Percentiles rank a stretch among this genome's conserved stretches.
Evolutionary conservation across 2,113 vertebrate species (phyloP).

Genomic region (Myiozetetes cayanensis): DNA sequence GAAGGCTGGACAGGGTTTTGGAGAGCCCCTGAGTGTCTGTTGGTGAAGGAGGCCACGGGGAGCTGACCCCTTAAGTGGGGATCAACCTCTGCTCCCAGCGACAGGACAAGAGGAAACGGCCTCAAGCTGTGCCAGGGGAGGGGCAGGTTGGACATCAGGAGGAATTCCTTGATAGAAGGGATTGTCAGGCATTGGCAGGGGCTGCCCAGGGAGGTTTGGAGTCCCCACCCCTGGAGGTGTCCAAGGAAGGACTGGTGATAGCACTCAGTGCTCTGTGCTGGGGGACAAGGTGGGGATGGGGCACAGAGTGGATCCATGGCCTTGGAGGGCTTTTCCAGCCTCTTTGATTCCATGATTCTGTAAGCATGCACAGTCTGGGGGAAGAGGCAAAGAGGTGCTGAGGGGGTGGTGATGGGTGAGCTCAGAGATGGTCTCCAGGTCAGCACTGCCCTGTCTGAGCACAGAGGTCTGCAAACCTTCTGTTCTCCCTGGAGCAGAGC

Average conservation of each 20-base stretch:
- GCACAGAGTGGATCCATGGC: fast-evolving
- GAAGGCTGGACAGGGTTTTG: neutral
- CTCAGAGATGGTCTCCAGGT: neutral
- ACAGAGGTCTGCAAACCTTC: neutral
- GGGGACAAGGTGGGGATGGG: neutral
- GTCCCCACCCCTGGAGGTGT: neutral
- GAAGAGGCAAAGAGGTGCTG: neutral
- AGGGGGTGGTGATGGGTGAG: no score
- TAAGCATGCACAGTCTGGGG: neutral
- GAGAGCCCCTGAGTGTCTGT: neutral
- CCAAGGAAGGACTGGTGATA: neutral
- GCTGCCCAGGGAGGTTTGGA: neutral
- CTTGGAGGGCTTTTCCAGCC: neutral
- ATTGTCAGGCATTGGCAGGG: fast-evolving
- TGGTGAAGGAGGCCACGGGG: neutral
- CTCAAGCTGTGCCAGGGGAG: neutral
- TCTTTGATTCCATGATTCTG: neutral
- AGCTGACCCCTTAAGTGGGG: neutral
- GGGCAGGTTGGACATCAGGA: neutral
- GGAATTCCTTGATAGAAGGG: neutral
- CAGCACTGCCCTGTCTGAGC: neutral
- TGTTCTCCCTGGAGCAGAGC: neutral
- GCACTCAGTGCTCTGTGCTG: neutral
- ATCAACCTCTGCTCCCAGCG: neutral
- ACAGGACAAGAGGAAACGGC: neutral